Evolutionary conservation across 2,113 vertebrate species (phyloP).

Genomic region (Probosciger aterrimus): DNA sequence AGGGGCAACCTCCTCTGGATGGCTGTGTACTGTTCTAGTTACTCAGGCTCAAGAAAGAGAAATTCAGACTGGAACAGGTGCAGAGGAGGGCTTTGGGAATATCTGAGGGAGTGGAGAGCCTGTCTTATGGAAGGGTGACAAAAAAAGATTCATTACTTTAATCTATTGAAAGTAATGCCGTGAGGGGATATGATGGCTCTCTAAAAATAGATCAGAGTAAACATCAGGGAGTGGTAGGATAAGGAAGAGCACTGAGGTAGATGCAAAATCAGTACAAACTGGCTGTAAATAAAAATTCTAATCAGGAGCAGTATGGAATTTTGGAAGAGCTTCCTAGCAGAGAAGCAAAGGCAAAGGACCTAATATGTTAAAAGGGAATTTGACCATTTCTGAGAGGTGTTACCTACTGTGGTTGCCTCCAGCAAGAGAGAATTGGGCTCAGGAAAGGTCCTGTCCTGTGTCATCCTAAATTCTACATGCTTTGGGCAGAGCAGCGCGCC

Average conservation of each 20-base stretch:
- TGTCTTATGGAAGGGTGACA: constrained; percentile 2
- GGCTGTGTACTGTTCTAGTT: not conserved
- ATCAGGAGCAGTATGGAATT: not conserved
- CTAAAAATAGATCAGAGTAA: constrained; percentile 44
- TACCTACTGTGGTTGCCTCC: not conserved
- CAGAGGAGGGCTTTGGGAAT: not conserved
- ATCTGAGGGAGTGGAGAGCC: not conserved
- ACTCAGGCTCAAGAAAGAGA: not conserved
- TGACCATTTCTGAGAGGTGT: not conserved
- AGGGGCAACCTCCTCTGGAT: not conserved
- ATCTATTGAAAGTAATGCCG: constrained; percentile 4
- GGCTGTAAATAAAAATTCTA: not conserved
- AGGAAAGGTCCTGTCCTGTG: not conserved
- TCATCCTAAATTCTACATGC: fast-evolving
- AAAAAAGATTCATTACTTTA: constrained; percentile 36
- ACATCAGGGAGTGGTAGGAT: not conserved
- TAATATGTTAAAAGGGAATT: not conserved
- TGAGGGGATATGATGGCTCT: not conserved
- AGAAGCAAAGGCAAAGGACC: not conserved
- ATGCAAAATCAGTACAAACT: not conserved
- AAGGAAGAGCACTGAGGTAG: not conserved
- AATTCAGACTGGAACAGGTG: constrained; percentile 24
- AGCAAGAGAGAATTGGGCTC: not conserved
- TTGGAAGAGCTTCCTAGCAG: not conserved
- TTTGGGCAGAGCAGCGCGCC: not conserved